Base-by-base conservation (phyloP, 2,888 invertebrate genomes). In the Tridacna crocea region DNA sequence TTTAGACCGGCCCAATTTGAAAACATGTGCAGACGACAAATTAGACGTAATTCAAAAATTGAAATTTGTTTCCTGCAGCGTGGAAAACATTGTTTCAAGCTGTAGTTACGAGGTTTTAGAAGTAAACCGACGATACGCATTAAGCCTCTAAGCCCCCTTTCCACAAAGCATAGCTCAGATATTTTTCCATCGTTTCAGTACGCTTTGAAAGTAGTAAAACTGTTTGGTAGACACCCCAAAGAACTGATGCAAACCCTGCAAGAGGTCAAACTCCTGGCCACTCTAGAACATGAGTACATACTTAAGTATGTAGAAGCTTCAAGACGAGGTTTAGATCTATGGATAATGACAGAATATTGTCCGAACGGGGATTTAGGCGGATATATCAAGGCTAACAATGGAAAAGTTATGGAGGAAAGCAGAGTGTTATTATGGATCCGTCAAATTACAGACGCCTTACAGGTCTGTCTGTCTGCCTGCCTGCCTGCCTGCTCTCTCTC, bases 261-360 rank as follows among this genome's bases (percentile, higher is more conserved):
- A 66, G 84, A 84, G 63, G 73, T 80, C 13, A 46, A 78, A 61
- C 76, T 84, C n/a, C 65, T 84, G 47, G 80, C 84, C 0, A 24
- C 27, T 0, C 70, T 84, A 13, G 11, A 84, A 13, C 84, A 84
- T 46, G 73, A 78, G 15, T 46, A 80, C 48, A 84, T 84, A 27
- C 58, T 84, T 26, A 60, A 63, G 58, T 84, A 78, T 36, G 68
- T 84, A 2, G 48, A 78, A 17, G 77, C 72, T 11, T 24, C 26
- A 4, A 19, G 51, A 26, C 80, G 80, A 26, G 80, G 65, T 4
- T 46, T 46, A 0, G 66, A 72, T n/a, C 65, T 84, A 51, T 70
- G 68, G 75, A 75, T 84, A 11, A 26, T 84, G 11, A 84, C 84
- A 22, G 84, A 84, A 47, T 84, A 73, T 36, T 84, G 84, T 51